Percentiles rank a stretch among this genome's conserved stretches.
Conservation (phyloP, 1,140 invertebrate species). For the Dendroctonus ponderosae region DNA sequence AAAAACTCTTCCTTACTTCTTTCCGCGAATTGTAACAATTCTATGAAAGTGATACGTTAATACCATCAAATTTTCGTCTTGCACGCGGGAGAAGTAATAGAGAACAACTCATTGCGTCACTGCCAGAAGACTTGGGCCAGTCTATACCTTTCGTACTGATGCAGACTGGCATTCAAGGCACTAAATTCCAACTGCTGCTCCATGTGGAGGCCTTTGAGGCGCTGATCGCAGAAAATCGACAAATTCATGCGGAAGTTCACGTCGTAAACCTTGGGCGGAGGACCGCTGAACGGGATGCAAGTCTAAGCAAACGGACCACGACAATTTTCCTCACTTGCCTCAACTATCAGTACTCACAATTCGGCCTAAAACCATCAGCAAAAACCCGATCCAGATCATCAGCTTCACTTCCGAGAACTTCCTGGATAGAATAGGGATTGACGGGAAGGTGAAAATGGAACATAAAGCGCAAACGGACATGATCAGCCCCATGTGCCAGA, state of each 20-base stretch:
- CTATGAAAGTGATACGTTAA: no score
- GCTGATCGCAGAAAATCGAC: constrained; percentile 41
- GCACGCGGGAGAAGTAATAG: no score
- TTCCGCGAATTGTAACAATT: background rate
- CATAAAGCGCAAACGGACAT: constrained; percentile 76
- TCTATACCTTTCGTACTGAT: constrained; percentile 9
- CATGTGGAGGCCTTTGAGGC: constrained; percentile 28
- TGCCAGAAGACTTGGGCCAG: no score
- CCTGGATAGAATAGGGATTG: constrained; percentile 71
- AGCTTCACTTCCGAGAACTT: constrained; percentile 70
- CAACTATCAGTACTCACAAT: constrained; percentile 42
- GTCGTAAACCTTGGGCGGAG: constrained; percentile 60
- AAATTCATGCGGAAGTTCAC: constrained; percentile 42
- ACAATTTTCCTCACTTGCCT: background rate
- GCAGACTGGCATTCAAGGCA: constrained; percentile 17
- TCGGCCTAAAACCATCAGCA: constrained; percentile 72
- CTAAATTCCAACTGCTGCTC: constrained; percentile 19
- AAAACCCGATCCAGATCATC: constrained; percentile 78
- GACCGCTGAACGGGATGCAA: constrained; percentile 74
- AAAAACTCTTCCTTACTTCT: background rate
- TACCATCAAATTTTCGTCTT: no score
- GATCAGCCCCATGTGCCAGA: constrained; percentile 76
- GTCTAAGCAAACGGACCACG: constrained; percentile 39
- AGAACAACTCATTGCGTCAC: no score
- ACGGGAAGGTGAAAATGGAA: constrained; percentile 70